A percentile compares a stretch with the other conserved stretches of the same genome.
phyloP scores from a whole-genome alignment of 2,113 vertebrate genomes.

The Cyrtonyx montezumae region DNA sequence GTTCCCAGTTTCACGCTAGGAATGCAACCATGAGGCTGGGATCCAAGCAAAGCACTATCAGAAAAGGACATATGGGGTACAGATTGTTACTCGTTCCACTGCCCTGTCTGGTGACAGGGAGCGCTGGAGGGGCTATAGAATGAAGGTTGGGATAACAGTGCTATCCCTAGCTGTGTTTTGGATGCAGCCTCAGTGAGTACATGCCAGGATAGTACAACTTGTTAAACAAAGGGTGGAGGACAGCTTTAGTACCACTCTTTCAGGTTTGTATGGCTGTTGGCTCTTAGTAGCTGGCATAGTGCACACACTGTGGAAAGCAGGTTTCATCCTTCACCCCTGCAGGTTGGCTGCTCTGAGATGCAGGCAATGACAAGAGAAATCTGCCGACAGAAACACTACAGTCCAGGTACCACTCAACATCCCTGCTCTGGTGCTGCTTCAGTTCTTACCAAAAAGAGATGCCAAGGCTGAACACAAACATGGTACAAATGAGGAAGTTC shows the following conservation, averaged over 20 bases:
- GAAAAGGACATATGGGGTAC: background rate
- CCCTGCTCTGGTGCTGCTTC: background rate
- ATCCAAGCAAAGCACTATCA: background rate
- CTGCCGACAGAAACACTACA: background rate
- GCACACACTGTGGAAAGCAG: background rate
- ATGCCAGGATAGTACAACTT: background rate
- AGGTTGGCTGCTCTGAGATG: rapidly evolving
- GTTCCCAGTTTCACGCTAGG: background rate
- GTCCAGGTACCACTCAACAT: background rate
- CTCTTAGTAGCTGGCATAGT: background rate
- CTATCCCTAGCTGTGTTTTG: background rate
- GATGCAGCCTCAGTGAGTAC: background rate
- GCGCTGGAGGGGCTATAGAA: background rate
- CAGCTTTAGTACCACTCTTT: background rate
- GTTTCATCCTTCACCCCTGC: background rate
- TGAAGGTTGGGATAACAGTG: background rate
- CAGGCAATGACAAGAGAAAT: background rate
- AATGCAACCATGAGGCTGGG: rapidly evolving
- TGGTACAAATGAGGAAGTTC: background rate
- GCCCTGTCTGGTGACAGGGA: background rate
- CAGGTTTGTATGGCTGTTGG: background rate
- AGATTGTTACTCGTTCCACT: background rate
- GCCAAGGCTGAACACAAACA: background rate
- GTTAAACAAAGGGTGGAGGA: background rate
- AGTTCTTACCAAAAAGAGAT: background rate